Evolutionary conservation across 1,140 invertebrate genomes (phyloP).

Genomic region (Procambarus clarkii): DNA sequence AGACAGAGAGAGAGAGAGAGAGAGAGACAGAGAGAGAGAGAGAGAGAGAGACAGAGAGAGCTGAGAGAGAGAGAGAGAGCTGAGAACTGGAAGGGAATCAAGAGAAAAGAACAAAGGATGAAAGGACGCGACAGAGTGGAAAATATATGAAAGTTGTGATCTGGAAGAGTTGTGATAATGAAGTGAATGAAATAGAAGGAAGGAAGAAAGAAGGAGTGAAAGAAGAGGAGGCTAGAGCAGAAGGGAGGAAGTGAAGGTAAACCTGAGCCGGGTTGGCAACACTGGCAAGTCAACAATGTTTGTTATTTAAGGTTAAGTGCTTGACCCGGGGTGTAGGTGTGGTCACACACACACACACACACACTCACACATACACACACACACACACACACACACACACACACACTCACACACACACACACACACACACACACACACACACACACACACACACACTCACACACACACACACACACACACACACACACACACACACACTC

Average conservation of each 20-base stretch:
- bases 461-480: too few relatives aligned
- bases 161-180: neutral
- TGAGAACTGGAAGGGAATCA: neutral
- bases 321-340: too few relatives aligned
- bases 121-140: neutral
- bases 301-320: too few relatives aligned
- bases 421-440: neutral
- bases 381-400: slow-evolving; percentile 5
- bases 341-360: too few relatives aligned
- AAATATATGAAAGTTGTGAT: too few relatives aligned
- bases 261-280: too few relatives aligned
- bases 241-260: neutral
- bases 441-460: neutral
- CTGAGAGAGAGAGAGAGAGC: neutral
- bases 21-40: neutral
- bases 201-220: too few relatives aligned
- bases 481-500: too few relatives aligned
- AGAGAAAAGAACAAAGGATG: neutral
- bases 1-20: neutral
- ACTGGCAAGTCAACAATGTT: too few relatives aligned
- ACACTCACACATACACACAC: slow-evolving; percentile 1
- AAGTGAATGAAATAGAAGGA: neutral
- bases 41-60: neutral
- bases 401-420: neutral
- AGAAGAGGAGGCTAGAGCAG: neutral